These are phyloP conservation scores for Daphoenositta chrysoptera DNA, from an alignment of 2,113 vertebrate species.

Conservation along the genomic window DNA sequence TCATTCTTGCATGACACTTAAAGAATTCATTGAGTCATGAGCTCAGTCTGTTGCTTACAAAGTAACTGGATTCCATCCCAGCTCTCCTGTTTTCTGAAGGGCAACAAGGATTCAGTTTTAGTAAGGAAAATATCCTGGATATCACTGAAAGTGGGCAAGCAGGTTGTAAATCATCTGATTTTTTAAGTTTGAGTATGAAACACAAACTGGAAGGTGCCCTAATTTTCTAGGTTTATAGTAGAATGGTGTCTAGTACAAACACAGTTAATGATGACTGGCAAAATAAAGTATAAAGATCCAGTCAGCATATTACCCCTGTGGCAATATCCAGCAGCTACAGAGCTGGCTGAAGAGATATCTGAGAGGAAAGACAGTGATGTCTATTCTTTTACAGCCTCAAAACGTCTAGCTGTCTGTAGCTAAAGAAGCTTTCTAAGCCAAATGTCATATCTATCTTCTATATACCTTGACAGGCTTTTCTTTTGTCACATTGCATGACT, in stretches of 20 bases:
- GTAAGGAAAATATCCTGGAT: not conserved
- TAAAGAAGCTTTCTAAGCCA: not conserved
- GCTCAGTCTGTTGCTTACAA: not conserved
- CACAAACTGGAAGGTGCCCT: not conserved
- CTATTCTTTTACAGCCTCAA: not conserved
- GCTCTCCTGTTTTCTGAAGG: not conserved
- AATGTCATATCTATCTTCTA: not conserved
- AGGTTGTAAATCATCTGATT: not conserved
- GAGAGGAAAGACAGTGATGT: fast-evolving
- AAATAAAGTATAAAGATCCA: not conserved
- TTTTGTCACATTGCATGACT: not conserved
- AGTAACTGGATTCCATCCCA: not conserved
- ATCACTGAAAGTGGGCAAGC: not conserved
- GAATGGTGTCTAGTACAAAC: not conserved
- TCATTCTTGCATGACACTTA: not conserved
- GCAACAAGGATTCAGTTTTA: not conserved
- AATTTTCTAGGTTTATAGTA: not conserved
- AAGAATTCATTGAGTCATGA: not conserved
- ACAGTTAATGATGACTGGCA: not conserved
- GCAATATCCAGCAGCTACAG: not conserved
- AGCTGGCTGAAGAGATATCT: not conserved
- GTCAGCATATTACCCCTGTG: not conserved
- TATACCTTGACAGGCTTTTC: not conserved
- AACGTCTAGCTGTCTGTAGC: not conserved
- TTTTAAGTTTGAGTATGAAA: not conserved